Base-by-base conservation (phyloP, 1,140 invertebrate species). In the Drosophila pseudoananassae region DNA sequence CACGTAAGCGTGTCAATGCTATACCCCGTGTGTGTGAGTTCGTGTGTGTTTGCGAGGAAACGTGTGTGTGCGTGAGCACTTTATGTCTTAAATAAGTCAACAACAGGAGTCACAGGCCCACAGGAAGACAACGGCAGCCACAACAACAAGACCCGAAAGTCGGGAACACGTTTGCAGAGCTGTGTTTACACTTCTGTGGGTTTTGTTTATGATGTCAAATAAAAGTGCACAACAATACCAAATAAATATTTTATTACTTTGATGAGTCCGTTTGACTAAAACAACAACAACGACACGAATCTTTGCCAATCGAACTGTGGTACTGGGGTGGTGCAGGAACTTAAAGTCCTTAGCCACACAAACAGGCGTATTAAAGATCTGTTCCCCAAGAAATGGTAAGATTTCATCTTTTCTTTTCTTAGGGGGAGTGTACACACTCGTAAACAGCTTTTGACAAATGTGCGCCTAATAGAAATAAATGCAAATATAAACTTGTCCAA, bases 1-100 rank as follows among this genome's bases (percentile, higher is more conserved):
- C 79, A 82, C 83, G 66, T 82, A 72, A 79, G 70, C 70, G 69
- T 88, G 82, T 85, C 81, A 87, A 87, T 85, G 77, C 68, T 60
- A 61, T 33, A 40, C 56, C 68, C 40, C 36, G 52, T 60, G 63
- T 70, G 77, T 61, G 36, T 59, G 38, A 46, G 40, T 5, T 12
- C 1, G 38, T 3, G 45, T 53, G 59, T 65, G 72, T 49, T 29
- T 49, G 46, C 36, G n/a, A 1, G 38, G 6, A 10, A 14, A 20
- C 17, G 31, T 51, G 25, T 55, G 46, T 66, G 71, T 47, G 59
- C 69, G 66, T 58, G 77, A 87, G 75, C 78, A 88, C 84, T 88
- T 88, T 88, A 88, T 89, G 83, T 82, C 83, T 88, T 88, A 89
- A 88, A 88, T 88, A 88, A 88, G 83, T 88, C 83, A 87, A 87